Evolutionary conservation across 2,797 vertebrate genomes (phyloP).

Genomic region (Macrochelys suwanniensis): DNA sequence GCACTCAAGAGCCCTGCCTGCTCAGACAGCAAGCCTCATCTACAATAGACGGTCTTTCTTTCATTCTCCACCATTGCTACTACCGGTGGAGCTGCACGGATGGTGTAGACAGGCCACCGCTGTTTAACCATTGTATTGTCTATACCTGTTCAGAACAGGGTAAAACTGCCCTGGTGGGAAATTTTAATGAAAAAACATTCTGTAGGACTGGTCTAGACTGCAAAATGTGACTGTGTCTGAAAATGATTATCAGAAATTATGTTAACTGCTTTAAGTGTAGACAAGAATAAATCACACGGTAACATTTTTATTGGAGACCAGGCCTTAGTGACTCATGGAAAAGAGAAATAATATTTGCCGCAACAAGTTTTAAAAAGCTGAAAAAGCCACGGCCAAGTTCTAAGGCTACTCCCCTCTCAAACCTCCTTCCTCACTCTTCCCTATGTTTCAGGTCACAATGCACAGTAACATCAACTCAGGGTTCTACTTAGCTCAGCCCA

Average conservation of each 20-base stretch:
- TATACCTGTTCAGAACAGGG: background rate
- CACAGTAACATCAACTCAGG: background rate
- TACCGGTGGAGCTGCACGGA: background rate
- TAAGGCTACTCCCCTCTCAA: background rate
- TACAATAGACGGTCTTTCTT: background rate
- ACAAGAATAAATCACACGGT: fast-evolving
- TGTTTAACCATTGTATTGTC: background rate
- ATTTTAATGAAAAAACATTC: background rate
- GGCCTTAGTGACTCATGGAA: background rate
- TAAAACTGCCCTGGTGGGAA: background rate
- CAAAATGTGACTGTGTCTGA: background rate
- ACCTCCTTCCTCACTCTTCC: background rate
- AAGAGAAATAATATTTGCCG: background rate
- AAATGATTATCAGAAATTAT: background rate
- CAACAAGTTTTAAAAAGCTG: background rate
- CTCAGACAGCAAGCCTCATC: background rate
- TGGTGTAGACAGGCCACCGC: background rate
- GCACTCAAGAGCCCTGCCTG: background rate
- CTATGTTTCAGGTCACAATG: background rate
- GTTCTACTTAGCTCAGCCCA: background rate
- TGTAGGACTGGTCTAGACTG: background rate
- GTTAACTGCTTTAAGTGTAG: background rate
- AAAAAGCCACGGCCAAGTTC: conserved; percentile 2
- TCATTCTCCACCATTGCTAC: background rate
- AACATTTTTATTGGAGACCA: background rate